Base-by-base conservation (phyloP, 2,797 vertebrate genomes). In the Siniperca scherzeri region DNA sequence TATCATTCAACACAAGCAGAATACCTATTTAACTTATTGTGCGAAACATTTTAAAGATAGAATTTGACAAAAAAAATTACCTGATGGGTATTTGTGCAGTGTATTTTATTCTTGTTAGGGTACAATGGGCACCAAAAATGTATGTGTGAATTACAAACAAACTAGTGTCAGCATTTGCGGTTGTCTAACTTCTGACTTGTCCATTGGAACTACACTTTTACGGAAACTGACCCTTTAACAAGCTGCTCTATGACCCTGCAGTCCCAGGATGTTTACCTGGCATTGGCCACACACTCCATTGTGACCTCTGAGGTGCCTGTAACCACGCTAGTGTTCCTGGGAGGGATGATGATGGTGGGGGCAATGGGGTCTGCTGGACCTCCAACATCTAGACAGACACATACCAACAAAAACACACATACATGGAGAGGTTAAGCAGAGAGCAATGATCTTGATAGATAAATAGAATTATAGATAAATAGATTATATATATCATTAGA, bases 221-320 rank as follows among this genome's bases (percentile, higher is more conserved):
- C 3, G 16, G 14, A n/a, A 9, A 68, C 16, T 40, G 53, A 40
- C 10, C 66, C 52, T 73, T 73, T 30, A 62, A 69, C 21, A 65
- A 50, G 30, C 53, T 5, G 38, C 19, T 55, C 27, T 11, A 6
- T 30, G 22, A 61, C 17, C 60, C 53, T 40, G 30, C 59, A 14
- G 38, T 10, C 17, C 0, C 14, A 3, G 5, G 8, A 3, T 4
- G 44, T 76, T 94, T 65, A 95, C 98, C 98, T 98, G 91, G 98
- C 98, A 0, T 99, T 99, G 91, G 98, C 98, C 73, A 99, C 97
- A 0, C 98, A 99, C 92, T 99, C 98, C 97, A 99, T 95, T 16
- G 96, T 98, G 88, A 98, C 97, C 90, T 99, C 98, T 0, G 97
- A 98, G 55, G 97, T 98, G 4, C 98, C 98, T 0, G 96, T 95